Percentiles rank a stretch among this genome's conserved stretches.
Conservation (phyloP, 2,888 invertebrate genomes). For the Aspidiotus rigidus region DNA sequence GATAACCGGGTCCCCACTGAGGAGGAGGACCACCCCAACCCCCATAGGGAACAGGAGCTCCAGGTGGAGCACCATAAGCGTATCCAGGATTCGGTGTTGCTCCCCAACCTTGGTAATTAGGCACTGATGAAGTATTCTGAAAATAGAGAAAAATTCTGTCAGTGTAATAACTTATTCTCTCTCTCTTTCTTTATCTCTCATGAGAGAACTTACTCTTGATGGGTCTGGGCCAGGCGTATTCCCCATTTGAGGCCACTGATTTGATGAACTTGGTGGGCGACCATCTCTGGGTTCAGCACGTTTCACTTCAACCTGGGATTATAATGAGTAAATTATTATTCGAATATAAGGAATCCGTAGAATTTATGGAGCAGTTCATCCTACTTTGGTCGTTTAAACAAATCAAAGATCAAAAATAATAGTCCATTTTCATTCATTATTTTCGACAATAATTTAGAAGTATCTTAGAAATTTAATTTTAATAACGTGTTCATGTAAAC, state of each 20-base stretch:
- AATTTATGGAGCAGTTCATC: too few relatives aligned
- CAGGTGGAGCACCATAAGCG: conserved; percentile 19
- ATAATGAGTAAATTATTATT: not conserved
- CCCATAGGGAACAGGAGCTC: conserved; percentile 14
- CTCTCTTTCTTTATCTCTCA: too few relatives aligned
- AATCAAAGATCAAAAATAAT: too few relatives aligned
- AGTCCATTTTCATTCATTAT: not conserved
- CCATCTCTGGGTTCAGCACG: conserved; percentile 30
- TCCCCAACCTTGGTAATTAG: conserved; percentile 21
- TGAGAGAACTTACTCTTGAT: conserved; percentile 3
- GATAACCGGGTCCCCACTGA: conserved; percentile 29
- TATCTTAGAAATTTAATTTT: not conserved
- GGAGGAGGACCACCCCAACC: conserved; percentile 29
- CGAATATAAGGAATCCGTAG: not conserved
- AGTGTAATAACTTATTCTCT: not conserved
- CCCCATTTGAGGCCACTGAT: conserved; percentile 9
- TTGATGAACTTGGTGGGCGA: not conserved
- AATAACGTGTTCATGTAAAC: not conserved
- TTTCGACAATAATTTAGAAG: not conserved
- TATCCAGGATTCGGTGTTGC: conserved; percentile 16
- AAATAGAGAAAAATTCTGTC: not conserved
- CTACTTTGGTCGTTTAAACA: too few relatives aligned
- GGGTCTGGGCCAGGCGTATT: conserved; percentile 13
- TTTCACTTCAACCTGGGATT: conserved; percentile 26
- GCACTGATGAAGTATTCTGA: not conserved